Percentiles rank a stretch among this genome's conserved stretches.
Conservation (phyloP, 2,888 invertebrate species). For the Acleris sparsana region DNA sequence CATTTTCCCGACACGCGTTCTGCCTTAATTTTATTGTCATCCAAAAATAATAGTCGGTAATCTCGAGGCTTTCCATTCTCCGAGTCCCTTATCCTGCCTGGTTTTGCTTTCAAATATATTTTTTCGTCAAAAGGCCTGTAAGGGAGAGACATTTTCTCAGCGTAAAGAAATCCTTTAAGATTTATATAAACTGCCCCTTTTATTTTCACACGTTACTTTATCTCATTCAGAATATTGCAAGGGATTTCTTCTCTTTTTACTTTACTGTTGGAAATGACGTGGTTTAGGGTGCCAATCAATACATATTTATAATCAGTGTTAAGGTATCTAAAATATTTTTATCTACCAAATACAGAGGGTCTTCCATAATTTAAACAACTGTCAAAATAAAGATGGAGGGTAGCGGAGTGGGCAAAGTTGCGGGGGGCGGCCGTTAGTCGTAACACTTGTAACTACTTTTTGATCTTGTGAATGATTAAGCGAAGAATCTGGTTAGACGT, state of each 20-base stretch:
- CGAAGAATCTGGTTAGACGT: conserved; percentile 31
- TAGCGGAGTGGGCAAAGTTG: neutral
- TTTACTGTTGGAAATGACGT: conserved; percentile 6
- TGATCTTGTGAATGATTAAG: conserved; percentile 11
- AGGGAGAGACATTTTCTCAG: conserved; percentile 27
- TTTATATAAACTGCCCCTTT: conserved; percentile 51
- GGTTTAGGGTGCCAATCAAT: neutral
- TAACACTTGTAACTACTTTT: neutral
- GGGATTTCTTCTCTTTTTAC: conserved; percentile 24
- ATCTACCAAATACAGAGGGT: no score
- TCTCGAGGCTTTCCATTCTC: conserved; percentile 46
- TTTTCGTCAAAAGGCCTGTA: conserved; percentile 30
- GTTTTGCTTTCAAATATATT: conserved; percentile 31
- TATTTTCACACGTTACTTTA: conserved; percentile 43
- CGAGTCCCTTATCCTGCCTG: conserved; percentile 34
- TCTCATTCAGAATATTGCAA: conserved; percentile 40
- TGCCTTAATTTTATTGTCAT: conserved; percentile 48
- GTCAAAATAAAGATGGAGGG: no score
- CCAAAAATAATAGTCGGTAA: conserved; percentile 51
- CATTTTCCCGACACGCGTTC: conserved; percentile 41
- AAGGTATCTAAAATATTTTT: neutral
- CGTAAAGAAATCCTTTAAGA: conserved; percentile 50
- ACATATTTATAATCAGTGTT: neutral
- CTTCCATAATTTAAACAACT: no score
- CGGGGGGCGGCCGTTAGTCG: neutral